These are phyloP conservation scores for Petrocephalus sullivani DNA, from an alignment of 2,797 vertebrate species.

Conservation along the genomic window DNA sequence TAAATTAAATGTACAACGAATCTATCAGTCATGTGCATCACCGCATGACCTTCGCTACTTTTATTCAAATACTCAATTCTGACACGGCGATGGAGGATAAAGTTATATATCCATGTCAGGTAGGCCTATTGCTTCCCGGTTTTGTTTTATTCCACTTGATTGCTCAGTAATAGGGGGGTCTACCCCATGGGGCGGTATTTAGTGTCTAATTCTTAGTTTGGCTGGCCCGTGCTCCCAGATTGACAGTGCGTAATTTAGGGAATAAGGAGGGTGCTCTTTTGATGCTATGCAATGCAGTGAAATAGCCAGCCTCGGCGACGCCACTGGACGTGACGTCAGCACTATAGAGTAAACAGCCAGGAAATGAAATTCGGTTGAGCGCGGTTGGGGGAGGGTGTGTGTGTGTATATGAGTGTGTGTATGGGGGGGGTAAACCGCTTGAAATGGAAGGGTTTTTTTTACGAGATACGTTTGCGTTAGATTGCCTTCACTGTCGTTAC, in stretches of 20 bases:
- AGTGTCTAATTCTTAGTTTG: constrained; percentile 55
- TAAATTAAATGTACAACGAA: constrained; percentile 12
- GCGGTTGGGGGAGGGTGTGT: constrained; percentile 20
- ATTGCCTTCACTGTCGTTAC: constrained; percentile 5
- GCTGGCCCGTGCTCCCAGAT: constrained; percentile 48
- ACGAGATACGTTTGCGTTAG: constrained; percentile 6
- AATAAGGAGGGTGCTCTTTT: constrained; percentile 50
- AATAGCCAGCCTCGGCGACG: constrained; percentile 62
- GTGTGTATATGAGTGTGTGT: constrained; percentile 21
- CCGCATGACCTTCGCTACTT: not conserved
- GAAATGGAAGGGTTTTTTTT: constrained; percentile 18
- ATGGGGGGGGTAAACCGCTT: not conserved
- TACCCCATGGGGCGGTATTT: constrained; percentile 52
- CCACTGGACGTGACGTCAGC: constrained; percentile 74
- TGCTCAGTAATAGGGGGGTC: constrained; percentile 38
- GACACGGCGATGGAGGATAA: not conserved
- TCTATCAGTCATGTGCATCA: not conserved
- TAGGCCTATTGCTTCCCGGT: constrained; percentile 28
- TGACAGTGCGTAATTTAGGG: constrained; percentile 55
- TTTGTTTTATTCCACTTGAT: constrained; percentile 30
- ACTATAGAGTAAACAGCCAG: constrained; percentile 55
- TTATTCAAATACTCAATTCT: not conserved
- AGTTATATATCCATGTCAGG: constrained; percentile 21
- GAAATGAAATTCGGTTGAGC: constrained; percentile 46
- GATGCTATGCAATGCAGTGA: constrained; percentile 47